Base-by-base conservation (phyloP, 2,888 invertebrate genomes). In the Ormyrus rosae region DNA sequence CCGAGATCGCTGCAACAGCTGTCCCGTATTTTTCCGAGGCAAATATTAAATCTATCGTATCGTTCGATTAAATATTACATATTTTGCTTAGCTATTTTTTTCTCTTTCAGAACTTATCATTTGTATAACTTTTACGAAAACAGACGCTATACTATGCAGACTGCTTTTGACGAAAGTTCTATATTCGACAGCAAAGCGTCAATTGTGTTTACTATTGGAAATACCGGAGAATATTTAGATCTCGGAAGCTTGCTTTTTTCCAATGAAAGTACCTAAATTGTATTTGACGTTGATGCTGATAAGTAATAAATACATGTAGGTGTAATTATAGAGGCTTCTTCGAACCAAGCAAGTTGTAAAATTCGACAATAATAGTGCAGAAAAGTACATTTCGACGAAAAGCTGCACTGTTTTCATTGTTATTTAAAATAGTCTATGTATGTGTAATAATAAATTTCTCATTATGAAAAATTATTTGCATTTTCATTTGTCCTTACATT, bases 291-390 rank as follows among this genome's bases (percentile, higher is more conserved):
- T 19, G 51, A 50, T 63, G 8, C 19, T 50, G 34, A 50, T 0
- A 11, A 63, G 48, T 19, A 69, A 69, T 48, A 61, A 75, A 51
- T 6, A 9, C 45, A 55, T 6, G n/a, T 0, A 13, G 13, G 7
- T 73, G 48, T 48, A 67, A 68, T 45, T 2, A 51, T n/a, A 34
- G 51, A 45, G 46, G 56, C 34, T 61, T 10, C 60, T 7, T 50
- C 10, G 69, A 53, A 69, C 48, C 65, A 19, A 10, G 58, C 58
- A 60, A 61, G 72, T 83, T 81, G 45, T 64, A 74, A 82, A 83
- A 83, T 81, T 65, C 77, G 83, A 84, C 83, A 84, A 84, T 84
- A 84, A 83, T 79, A 64, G 51, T 68, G 71, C 75, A 75, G 58
- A 73, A 10, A 73, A 10, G 74, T 78, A 81, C 60, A 80, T 82